Evolutionary conservation across 1,140 invertebrate genomes (phyloP), one percentile per base, ranked within the genome.

Genomic region (Scaptomyza pallida): DNA sequence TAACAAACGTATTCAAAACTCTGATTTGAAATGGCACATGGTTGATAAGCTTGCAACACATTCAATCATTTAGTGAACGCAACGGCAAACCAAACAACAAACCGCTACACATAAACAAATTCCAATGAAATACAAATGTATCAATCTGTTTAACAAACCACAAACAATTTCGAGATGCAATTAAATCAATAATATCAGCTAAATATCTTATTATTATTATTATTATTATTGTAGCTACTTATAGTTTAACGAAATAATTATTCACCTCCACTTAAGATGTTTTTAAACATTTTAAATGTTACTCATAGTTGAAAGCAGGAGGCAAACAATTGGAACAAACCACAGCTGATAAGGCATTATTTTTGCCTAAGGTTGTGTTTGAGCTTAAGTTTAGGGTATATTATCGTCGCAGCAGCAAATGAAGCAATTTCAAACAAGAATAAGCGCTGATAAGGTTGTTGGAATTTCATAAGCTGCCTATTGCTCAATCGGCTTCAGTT

Each of bases 11-110:
- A 59, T 21, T 16, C 17, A 21, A 12, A 51, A 52, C 48, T 73
- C 65, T 64, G 60, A 75, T 75, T 71, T 75, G 68, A 75, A 75
- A 75, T 75, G 72, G 60, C 72, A 71, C 55, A 45, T 4, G 35
- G 9, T 64, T 56, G 15, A 56, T 15, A 47, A 23, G 21, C 5
- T 23, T 35, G 1, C 30, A 21, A 59, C 45, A 59, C n/a, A 37
- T 4, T n/a, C 33, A 37, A 37, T 37, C 33, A 37, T 37, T 37
- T 37, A 37, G 33, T 37, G 33, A 16, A 65, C 43, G 12, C 15
- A 30, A n/a, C 10, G n/a, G 13, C 33, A 16, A n/a, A 3, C 59
- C 33, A 67, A 23, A 15, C 17, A 43, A 70, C 17, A 16, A 17
- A 44, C 35, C 16, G 12, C 12, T 23, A 10, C 21, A 15, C 19